phyloP scores from a whole-genome alignment of 2,113 vertebrate species.

The Tyto alba region DNA sequence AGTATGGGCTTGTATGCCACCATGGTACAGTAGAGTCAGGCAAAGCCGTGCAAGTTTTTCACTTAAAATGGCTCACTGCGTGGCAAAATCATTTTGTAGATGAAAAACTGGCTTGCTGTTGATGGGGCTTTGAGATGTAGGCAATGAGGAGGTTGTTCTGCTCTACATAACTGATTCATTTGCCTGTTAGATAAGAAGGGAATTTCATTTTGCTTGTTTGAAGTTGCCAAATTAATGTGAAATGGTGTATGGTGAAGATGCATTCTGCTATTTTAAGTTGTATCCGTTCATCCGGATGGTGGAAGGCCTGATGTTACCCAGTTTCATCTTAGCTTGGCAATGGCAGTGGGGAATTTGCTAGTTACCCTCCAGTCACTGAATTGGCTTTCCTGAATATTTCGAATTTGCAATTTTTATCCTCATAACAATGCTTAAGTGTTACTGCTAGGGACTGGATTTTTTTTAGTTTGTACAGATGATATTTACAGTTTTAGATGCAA shows the following conservation, averaged over 20 bases:
- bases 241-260: accelerated
- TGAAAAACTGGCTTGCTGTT: not conserved
- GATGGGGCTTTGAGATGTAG: not conserved
- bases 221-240: not conserved
- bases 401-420: not conserved
- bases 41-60: not conserved
- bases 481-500: not conserved
- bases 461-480: not conserved
- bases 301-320: not conserved
- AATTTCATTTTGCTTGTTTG: not conserved
- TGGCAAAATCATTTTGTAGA: not conserved
- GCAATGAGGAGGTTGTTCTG: not conserved
- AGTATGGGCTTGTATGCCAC: not conserved
- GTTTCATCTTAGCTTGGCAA: not conserved
- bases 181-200: not conserved
- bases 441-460: not conserved
- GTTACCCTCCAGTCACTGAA: not conserved
- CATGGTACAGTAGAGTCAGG: not conserved
- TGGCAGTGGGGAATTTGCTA: not conserved
- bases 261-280: not conserved
- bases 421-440: not conserved
- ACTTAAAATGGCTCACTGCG: not conserved
- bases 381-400: not conserved
- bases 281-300: not conserved
- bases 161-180: not conserved